A percentile compares a stretch with the other conserved stretches of the same genome.
These are phyloP conservation scores for Thelaira solivaga DNA, from an alignment of 2,888 invertebrate species.

Conservation along the genomic window DNA sequence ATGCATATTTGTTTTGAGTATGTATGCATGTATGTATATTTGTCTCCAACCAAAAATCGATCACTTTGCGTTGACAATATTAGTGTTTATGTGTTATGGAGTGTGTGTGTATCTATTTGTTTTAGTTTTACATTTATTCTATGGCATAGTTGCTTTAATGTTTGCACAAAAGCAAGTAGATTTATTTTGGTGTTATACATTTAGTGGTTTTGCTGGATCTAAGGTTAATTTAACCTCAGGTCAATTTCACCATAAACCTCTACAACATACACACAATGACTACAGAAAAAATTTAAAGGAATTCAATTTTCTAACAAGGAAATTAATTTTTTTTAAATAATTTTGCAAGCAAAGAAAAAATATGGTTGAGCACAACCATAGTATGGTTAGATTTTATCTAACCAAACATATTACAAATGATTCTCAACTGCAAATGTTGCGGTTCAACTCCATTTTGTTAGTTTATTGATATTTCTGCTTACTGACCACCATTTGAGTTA, in stretches of 20 bases:
- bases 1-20: neutral
- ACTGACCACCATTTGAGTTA: too few species aligned
- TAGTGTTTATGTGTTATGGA: neutral
- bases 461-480: too few species aligned
- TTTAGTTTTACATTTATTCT: slow-evolving; percentile 1
- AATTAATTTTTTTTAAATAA: too few species aligned
- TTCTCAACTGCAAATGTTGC: too few species aligned
- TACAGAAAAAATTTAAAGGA: too few species aligned
- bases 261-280: too few species aligned
- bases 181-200: slow-evolving; percentile 58
- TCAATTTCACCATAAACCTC: slow-evolving; percentile 57
- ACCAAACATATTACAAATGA: too few species aligned
- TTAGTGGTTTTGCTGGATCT: slow-evolving; percentile 69
- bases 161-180: neutral
- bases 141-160: neutral
- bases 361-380: too few species aligned
- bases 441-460: too few species aligned
- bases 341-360: too few species aligned
- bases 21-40: neutral
- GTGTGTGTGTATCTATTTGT: slow-evolving; percentile 2
- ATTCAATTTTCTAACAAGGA: too few species aligned
- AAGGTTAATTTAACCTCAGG: slow-evolving; percentile 67
- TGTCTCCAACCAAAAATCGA: slow-evolving; percentile 44
- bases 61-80: slow-evolving; percentile 24
- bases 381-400: too few species aligned